Conservation (phyloP, 2,113 vertebrate species). For the Origma solitaria region DNA sequence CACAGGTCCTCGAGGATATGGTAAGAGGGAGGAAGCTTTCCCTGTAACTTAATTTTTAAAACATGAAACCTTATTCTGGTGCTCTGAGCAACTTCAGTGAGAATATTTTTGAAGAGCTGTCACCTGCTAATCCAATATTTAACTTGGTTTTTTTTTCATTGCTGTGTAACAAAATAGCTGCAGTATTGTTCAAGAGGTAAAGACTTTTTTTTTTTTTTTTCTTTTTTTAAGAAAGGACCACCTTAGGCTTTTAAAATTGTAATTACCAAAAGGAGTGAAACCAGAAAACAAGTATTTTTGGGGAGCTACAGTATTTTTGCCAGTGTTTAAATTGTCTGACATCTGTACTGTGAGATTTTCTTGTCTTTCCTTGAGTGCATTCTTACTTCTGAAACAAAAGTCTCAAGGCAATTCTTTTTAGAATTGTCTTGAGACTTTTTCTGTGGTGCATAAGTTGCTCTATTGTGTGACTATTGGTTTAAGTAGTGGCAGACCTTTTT, state of each 20-base stretch:
- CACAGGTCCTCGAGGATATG: background rate
- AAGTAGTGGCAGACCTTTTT: background rate
- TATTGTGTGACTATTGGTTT: background rate
- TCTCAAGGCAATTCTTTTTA: background rate
- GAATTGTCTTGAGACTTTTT: background rate
- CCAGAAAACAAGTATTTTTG: background rate
- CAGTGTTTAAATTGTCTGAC: background rate
- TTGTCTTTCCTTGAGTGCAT: background rate
- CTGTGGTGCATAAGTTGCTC: background rate
- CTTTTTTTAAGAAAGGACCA: background rate
- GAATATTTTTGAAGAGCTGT: conserved; percentile 14
- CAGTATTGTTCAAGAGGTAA: background rate
- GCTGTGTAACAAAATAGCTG: background rate
- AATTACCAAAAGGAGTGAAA: background rate
- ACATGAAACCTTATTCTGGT: background rate
- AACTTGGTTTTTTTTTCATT: background rate
- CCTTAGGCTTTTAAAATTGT: background rate
- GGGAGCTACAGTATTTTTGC: background rate
- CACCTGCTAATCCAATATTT: background rate
- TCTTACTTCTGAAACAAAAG: background rate
- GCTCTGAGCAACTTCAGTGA: conserved; percentile 19
- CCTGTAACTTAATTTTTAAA: conserved; percentile 14
- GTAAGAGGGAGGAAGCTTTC: background rate
- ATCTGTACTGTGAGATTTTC: background rate
- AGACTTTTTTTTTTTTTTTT: background rate